Evolutionary conservation across 2,888 invertebrate genomes (phyloP).

Genomic region (Protonemura montana): DNA sequence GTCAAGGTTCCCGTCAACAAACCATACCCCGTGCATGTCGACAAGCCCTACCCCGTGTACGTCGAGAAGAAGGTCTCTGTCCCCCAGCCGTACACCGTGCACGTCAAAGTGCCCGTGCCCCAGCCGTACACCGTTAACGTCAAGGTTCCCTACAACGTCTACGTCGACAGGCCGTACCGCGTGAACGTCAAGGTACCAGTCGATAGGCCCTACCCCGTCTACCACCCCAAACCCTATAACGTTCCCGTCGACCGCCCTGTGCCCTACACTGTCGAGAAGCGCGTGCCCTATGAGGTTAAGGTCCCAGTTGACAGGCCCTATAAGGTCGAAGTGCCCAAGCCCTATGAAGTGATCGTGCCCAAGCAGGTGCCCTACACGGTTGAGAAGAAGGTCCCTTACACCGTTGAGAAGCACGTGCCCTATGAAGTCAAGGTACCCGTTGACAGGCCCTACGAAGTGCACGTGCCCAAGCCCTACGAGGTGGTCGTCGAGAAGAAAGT

Average conservation of each 20-base stretch:
- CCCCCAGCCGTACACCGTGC: conserved; percentile 78
- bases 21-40: conserved; percentile 75
- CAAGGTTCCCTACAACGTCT: conserved; percentile 48
- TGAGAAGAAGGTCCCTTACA: conserved; percentile 64
- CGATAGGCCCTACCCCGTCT: conserved; percentile 49
- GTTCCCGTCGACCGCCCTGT: conserved; percentile 70
- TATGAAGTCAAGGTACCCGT: conserved; percentile 54
- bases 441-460: conserved; percentile 51
- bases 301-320: conserved; percentile 79
- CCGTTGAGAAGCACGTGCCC: conserved; percentile 53
- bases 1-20: conserved; percentile 68
- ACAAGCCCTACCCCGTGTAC: conserved; percentile 76
- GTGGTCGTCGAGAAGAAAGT: conserved; percentile 33
- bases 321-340: conserved; percentile 75
- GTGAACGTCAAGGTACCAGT: conserved; percentile 50
- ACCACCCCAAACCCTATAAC: conserved; percentile 75
- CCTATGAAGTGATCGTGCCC: conserved; percentile 65
- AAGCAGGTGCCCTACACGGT: conserved; percentile 61
- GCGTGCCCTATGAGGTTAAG: conserved; percentile 64
- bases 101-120: conserved; percentile 67
- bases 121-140: conserved; percentile 60
- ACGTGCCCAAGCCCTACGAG: conserved; percentile 35
- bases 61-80: conserved; percentile 71
- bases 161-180: conserved; percentile 50
- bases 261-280: conserved; percentile 60